Evolutionary conservation across 2,888 invertebrate species (phyloP), one percentile per base, ranked within the genome.

Genomic region (Helleia helle): DNA sequence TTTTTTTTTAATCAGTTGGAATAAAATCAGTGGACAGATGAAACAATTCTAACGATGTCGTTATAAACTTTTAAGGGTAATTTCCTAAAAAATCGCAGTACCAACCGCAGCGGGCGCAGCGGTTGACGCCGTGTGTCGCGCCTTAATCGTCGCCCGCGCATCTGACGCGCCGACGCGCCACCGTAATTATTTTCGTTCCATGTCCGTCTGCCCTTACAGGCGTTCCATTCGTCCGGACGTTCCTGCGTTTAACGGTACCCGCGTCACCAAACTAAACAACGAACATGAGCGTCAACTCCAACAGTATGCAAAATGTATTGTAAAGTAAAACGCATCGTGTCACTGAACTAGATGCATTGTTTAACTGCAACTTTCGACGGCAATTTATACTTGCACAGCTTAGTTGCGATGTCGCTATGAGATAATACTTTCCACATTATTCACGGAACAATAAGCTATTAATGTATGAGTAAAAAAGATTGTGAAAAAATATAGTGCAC

Each of bases 141-240:
- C 11, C n/a, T 22, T 22, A 34, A 22, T 22, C 34, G 34, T 8
- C 39, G 29, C 30, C 27, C 38, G 45, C 43, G 34, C 43, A 43
- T 46, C 39, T 51, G 51, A 49, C 47, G 48, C 43, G 42, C 36
- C 43, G 44, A 28, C 42, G 44, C 40, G 42, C 41, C 37, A 42
- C 38, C 14, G 42, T 42, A 45, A 50, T 54, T 52, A 50, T 51
- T 51, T 49, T 46, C 40, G 47, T 48, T 47, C 31, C 46, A 30
- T 40, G 40, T 42, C 47, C 22, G 38, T 41, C 38, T 42, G 46
- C 40, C 40, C 46, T 46, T 44, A 43, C 34, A 40, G 34, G 13
- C 38, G 37, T 11, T 29, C 31, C 9, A 22, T 39, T 26, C 44
- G 38, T 41, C 43, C 44, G 46, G 43, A 38, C 46, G 40, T 49